phyloP scores from a whole-genome alignment of 2,113 vertebrate genomes.

The Enhydra lutris region DNA sequence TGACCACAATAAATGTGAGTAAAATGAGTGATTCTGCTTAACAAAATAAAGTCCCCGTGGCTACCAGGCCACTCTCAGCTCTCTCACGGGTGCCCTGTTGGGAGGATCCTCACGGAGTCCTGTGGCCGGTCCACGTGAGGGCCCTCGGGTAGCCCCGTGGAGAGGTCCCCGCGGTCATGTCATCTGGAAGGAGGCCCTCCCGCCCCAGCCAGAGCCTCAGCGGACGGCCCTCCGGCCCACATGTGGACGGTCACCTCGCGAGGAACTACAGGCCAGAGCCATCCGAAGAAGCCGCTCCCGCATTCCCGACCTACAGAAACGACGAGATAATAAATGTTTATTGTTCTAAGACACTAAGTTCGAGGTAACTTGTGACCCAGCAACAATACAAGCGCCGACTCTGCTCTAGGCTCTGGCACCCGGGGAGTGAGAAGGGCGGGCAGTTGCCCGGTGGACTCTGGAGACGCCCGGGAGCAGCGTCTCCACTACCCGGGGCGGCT shows the following conservation, averaged over 20 bases:
- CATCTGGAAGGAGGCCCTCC: neutral
- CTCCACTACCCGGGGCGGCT: accelerated
- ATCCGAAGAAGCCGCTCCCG: neutral
- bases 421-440: neutral
- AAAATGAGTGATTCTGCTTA: neutral
- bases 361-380: neutral
- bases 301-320: neutral
- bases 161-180: neutral
- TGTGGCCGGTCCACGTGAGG: accelerated
- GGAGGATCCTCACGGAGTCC: neutral
- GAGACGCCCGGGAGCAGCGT: no score
- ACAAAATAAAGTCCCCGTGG: neutral
- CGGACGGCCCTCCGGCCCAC: no score
- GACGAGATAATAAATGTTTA: neutral
- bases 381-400: neutral
- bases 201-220: accelerated
- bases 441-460: accelerated
- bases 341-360: neutral
- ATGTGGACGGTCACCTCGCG: neutral
- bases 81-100: no score
- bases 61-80: neutral
- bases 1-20: neutral
- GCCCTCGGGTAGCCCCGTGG: accelerated
- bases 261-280: neutral
- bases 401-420: neutral